phyloP scores from a whole-genome alignment of 2,113 vertebrate species.

The Actenoides hombroni region DNA sequence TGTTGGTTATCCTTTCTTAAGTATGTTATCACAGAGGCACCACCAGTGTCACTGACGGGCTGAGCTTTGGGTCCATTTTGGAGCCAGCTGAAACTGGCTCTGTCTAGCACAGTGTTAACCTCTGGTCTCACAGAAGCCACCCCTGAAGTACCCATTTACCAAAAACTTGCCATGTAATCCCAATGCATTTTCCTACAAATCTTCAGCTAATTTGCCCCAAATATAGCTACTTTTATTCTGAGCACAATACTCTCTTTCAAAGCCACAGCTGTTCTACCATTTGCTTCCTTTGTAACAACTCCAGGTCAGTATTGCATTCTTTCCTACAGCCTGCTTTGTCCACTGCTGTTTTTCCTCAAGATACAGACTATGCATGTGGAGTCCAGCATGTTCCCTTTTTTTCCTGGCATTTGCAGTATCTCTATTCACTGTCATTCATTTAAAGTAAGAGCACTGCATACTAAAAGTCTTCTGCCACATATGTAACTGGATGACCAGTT shows the following conservation, averaged over 20 bases:
- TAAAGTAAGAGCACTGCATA: neutral
- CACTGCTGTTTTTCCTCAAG: neutral
- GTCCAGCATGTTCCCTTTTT: neutral
- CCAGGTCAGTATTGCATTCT: neutral
- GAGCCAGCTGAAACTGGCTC: too few relatives aligned
- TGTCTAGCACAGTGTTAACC: too few relatives aligned
- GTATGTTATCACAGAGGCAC: too few relatives aligned
- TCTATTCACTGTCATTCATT: neutral
- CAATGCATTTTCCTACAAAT: too few relatives aligned
- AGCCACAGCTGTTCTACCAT: neutral
- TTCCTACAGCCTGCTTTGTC: neutral
- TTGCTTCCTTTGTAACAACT: neutral
- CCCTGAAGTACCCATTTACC: too few relatives aligned
- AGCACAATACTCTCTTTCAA: neutral
- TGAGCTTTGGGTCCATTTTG: too few relatives aligned
- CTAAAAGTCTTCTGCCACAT: neutral
- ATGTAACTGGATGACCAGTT: too few relatives aligned
- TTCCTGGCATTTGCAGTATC: neutral
- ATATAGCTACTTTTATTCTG: neutral
- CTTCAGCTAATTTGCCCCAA: too few relatives aligned
- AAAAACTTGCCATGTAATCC: too few relatives aligned
- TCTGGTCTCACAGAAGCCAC: too few relatives aligned
- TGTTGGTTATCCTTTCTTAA: too few relatives aligned
- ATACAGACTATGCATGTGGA: neutral
- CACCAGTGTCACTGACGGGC: too few relatives aligned